phyloP scores from a whole-genome alignment of 2,113 vertebrate genomes.

The Nanorana parkeri region DNA sequence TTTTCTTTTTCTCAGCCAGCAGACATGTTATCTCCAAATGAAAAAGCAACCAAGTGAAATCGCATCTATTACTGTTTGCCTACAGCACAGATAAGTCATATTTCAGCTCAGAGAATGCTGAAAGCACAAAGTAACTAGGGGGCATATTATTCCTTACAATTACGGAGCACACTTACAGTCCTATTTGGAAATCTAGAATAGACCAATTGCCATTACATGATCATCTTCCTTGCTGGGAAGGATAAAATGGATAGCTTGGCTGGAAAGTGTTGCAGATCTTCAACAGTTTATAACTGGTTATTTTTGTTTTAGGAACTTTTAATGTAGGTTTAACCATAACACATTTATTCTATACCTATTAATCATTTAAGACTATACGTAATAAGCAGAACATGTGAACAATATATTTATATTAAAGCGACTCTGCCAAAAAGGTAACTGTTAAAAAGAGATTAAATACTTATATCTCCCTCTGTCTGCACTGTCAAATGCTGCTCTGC shows the following conservation, averaged over 20 bases:
- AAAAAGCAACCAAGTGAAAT: conserved; percentile 30
- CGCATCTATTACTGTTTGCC: conserved; percentile 38
- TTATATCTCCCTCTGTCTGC: too few relatives aligned
- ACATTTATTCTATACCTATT: too few relatives aligned
- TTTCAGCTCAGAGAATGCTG: conserved; percentile 37
- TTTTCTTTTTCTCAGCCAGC: conserved; percentile 8
- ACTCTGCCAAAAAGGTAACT: too few relatives aligned
- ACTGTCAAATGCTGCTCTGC: too few relatives aligned
- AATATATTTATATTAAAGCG: too few relatives aligned
- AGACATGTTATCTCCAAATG: conserved; percentile 52
- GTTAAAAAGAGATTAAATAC: too few relatives aligned
- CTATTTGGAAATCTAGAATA: conserved; percentile 19
- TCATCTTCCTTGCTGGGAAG: neutral
- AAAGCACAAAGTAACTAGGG: conserved; percentile 21
- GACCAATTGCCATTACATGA: conserved; percentile 19
- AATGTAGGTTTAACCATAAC: neutral
- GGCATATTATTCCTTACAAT: neutral
- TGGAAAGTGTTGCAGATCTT: neutral
- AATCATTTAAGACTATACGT: too few relatives aligned
- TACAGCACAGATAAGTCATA: conserved; percentile 37
- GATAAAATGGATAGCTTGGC: neutral
- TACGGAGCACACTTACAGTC: conserved; percentile 4
- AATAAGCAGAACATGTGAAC: too few relatives aligned
- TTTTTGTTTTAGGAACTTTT: neutral
- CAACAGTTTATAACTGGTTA: too few relatives aligned